Evolutionary conservation across 2,113 vertebrate species (phyloP), one percentile per base, ranked within the genome.

Genomic region (Theristicus caerulescens): DNA sequence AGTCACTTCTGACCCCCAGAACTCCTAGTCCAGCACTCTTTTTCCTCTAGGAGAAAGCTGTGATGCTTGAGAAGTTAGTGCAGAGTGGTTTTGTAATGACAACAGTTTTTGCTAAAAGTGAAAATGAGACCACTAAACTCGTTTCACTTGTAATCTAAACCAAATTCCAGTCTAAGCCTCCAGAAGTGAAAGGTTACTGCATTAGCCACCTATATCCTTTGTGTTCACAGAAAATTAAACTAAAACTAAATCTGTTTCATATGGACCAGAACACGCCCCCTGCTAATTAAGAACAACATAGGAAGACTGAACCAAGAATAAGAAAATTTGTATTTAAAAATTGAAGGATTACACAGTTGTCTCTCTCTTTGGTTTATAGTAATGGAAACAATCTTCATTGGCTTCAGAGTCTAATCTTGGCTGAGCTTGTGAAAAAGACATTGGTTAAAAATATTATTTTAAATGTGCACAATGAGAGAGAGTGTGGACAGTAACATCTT

Each of bases 271-370:
- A 94, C 52, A 86, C 54, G 51, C 22, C 54, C 71, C 76, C 55
- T 96, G 38, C 84, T 95, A 94, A 96, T 95, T 96, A 92, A 51
- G 46, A 97, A 80, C 38, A 95, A 65, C 47, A 81, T 31, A 80
- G 47, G 87, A 94, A 95, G 66, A 79, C 81, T 69, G 74, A 95
- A 77, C 40, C 46, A 96, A 96, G 77, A 92, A 78, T 92, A 94
- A 95, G 40, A 88, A 96, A 92, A 96, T 81, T 73, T 93, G 22
- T 96, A 17, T 86, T 95, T 92, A 86, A 95, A 97, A 95, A 95
- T 84, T 94, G 93, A 73, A 95, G 89, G 88, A 78, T 97, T 91
- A 96, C 97, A 90, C 77, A 46, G 22, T 93, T 95, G 36, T 88
- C 26, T 96, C 46, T 97, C 57, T 93, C 69, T 97, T 84, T 95